Evolutionary conservation across 2,888 invertebrate genomes (phyloP).

Genomic region (Caenorhabditis sp.): DNA sequence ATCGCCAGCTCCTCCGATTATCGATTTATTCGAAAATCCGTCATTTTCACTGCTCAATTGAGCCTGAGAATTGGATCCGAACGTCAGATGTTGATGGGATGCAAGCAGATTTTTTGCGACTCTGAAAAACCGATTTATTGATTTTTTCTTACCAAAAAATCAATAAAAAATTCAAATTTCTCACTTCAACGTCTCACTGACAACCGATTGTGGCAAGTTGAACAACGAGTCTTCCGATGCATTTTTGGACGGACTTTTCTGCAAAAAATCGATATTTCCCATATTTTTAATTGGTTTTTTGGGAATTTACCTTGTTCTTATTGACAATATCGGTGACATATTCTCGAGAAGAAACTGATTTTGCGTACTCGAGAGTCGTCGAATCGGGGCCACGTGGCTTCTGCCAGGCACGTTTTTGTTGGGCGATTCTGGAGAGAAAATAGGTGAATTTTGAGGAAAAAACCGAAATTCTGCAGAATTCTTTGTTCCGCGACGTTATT

Average conservation of each 20-base stretch:
- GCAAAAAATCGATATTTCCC: not conserved
- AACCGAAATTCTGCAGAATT: no score
- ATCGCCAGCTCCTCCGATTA: conserved; percentile 1
- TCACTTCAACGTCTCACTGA: conserved; percentile 48
- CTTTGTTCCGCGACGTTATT: no score
- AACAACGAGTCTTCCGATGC: conserved; percentile 21
- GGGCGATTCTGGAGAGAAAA: conserved; percentile 41
- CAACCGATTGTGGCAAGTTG: conserved; percentile 30
- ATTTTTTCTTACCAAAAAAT: not conserved
- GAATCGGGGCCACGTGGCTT: conserved; percentile 55
- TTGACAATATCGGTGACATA: conserved; percentile 56
- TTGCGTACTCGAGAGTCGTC: conserved; percentile 41
- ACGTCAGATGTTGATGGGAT: conserved; percentile 37
- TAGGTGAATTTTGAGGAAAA: not conserved
- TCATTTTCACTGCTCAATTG: not conserved
- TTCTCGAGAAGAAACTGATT: conserved; percentile 60
- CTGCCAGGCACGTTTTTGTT: conserved; percentile 55
- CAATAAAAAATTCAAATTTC: conserved; percentile 10
- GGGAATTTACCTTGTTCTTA: conserved; percentile 51
- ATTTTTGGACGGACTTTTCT: conserved; percentile 24
- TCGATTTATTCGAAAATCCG: not conserved
- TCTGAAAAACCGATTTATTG: conserved; percentile 34
- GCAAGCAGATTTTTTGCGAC: conserved; percentile 46
- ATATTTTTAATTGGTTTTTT: no score
- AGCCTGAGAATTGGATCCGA: not conserved